These are phyloP conservation scores for Lucilia sericata DNA, from an alignment of 1,140 invertebrate genomes.

Conservation along the genomic window DNA sequence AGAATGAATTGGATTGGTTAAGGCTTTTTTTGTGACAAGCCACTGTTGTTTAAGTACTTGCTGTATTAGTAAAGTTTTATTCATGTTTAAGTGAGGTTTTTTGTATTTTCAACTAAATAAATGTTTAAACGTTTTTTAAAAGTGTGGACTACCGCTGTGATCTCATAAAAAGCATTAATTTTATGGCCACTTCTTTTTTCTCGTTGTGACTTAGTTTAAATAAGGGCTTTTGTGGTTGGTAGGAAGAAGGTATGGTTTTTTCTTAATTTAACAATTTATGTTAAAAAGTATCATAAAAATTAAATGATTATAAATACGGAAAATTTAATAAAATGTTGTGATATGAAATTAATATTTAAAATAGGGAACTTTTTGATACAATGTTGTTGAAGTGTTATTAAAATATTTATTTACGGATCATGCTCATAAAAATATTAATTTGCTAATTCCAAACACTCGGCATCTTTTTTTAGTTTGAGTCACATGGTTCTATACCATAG, in stretches of 20 bases:
- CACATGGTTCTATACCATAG: no score
- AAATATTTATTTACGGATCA: neutral
- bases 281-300: slow-evolving; percentile 13
- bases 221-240: neutral
- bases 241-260: neutral
- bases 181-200: slow-evolving; percentile 30
- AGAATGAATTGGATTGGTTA: neutral
- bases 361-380: neutral
- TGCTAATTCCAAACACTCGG: no score
- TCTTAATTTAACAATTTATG: neutral
- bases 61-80: slow-evolving; percentile 31
- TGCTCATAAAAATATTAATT: no score
- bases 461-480: no score
- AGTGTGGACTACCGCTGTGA: slow-evolving; percentile 43
- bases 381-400: neutral
- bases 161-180: slow-evolving; percentile 44
- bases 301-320: neutral
- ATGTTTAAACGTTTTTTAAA: slow-evolving; percentile 16
- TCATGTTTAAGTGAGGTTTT: neutral
- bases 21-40: neutral
- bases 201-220: neutral
- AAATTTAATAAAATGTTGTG: slow-evolving; percentile 24
- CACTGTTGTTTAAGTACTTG: slow-evolving; percentile 33
- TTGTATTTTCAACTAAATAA: neutral
- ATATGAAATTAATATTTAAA: no score